phyloP scores from a whole-genome alignment of 2,797 vertebrate genomes.

The Melanotaenia maccullochi region DNA sequence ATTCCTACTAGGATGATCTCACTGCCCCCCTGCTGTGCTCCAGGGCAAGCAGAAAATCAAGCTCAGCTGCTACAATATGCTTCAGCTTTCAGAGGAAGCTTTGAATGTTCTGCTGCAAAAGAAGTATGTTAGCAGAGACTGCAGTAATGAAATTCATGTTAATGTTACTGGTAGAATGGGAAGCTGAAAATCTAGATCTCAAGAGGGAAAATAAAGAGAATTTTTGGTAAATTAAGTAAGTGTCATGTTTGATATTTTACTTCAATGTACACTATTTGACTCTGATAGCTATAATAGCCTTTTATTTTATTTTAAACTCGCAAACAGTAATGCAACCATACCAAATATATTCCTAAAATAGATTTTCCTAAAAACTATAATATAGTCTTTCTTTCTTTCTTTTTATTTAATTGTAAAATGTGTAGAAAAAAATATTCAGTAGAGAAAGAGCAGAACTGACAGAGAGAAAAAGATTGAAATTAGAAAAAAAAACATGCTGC shows the following conservation, averaged over 20 bases:
- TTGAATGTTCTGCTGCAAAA: constrained; percentile 36
- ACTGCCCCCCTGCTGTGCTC: constrained; percentile 59
- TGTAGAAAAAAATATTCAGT: constrained; percentile 17
- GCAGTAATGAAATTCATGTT: constrained; percentile 22
- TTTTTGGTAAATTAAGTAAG: constrained; percentile 1
- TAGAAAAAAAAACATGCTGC: constrained; percentile 20
- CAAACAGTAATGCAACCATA: neutral
- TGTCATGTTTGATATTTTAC: constrained; percentile 21
- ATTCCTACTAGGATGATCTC: constrained; percentile 74
- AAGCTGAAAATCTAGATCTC: constrained; percentile 14
- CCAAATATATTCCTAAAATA: neutral
- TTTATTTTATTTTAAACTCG: neutral
- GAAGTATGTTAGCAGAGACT: constrained; percentile 28
- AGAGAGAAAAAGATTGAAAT: constrained; percentile 38
- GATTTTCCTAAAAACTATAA: neutral
- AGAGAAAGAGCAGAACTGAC: constrained; percentile 10
- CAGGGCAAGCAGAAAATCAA: constrained; percentile 50
- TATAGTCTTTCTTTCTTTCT: neutral
- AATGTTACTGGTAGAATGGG: constrained; percentile 28
- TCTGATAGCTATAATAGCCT: neutral
- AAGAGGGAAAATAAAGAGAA: neutral
- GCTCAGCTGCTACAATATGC: constrained; percentile 32
- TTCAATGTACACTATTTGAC: neutral
- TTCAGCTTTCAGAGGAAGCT: constrained; percentile 50
- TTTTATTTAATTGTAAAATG: constrained; percentile 5